phyloP scores from a whole-genome alignment of 2,888 invertebrate species.

The Clitarchus hookeri region DNA sequence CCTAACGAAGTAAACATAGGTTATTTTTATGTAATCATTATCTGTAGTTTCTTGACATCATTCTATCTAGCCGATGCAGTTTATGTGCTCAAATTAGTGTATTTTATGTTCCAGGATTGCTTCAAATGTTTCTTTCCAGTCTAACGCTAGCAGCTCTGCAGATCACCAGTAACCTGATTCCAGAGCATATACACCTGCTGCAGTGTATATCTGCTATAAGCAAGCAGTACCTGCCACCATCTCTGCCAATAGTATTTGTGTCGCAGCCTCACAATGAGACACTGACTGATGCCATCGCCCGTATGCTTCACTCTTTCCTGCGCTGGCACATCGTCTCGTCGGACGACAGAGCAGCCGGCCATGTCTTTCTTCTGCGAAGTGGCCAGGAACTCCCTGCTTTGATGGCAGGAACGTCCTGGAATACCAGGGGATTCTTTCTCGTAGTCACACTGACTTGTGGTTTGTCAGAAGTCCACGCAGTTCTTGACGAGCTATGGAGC shows the following conservation, averaged over 20 bases:
- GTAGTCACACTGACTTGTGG: neutral
- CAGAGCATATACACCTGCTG: neutral
- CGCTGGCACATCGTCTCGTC: neutral
- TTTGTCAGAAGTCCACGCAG: neutral
- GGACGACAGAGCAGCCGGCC: neutral
- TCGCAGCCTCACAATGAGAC: neutral
- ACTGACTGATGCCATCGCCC: neutral
- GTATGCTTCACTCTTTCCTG: neutral
- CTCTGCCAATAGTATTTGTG: neutral
- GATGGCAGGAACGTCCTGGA: neutral
- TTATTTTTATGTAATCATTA: no score
- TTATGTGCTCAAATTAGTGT: neutral
- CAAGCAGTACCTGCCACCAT: neutral
- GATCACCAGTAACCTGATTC: neutral
- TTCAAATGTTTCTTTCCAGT: neutral
- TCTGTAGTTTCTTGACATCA: no score
- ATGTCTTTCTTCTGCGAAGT: neutral
- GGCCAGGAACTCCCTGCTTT: neutral
- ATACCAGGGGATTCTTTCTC: neutral
- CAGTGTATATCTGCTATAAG: neutral
- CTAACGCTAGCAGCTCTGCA: neutral
- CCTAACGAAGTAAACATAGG: no score
- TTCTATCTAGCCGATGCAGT: no score
- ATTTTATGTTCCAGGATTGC: neutral
- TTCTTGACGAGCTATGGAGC: neutral